phyloP scores from a whole-genome alignment of 2,888 invertebrate species.

The Hemicrepidius hirtus region DNA sequence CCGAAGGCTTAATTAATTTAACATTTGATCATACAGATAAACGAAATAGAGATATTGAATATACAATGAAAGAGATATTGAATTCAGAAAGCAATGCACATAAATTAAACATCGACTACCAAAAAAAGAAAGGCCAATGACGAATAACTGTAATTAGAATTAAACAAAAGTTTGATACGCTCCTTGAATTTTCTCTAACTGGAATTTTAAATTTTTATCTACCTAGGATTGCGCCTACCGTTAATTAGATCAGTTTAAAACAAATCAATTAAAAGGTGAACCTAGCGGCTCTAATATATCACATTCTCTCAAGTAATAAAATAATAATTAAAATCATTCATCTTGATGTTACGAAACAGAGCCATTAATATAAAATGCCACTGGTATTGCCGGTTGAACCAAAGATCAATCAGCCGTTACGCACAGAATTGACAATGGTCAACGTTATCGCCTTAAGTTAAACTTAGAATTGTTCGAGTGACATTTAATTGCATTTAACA shows the following conservation, averaged over 20 bases:
- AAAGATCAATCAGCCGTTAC: conserved; percentile 15
- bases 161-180: conserved; percentile 11
- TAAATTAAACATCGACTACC: neutral
- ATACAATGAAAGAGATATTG: conserved; percentile 14
- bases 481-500: conserved; percentile 24
- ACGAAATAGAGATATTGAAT: conserved; percentile 11
- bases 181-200: neutral
- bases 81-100: neutral
- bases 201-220: conserved; percentile 8
- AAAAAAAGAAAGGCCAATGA: conserved; percentile 17
- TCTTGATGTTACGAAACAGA: conserved; percentile 21
- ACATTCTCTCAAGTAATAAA: conserved; percentile 16
- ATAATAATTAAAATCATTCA: conserved; percentile 26
- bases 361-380: conserved; percentile 29
- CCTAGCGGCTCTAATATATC: conserved; percentile 17
- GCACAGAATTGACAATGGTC: conserved; percentile 29
- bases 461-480: conserved; percentile 16
- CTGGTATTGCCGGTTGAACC: conserved; percentile 15
- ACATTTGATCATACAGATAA: conserved; percentile 14
- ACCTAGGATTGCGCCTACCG: neutral
- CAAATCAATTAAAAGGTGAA: conserved; percentile 1
- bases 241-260: neutral
- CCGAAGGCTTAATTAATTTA: conserved; percentile 16
- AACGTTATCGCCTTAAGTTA: conserved; percentile 13
- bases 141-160: conserved; percentile 12